Evolutionary conservation across 1,140 invertebrate genomes (phyloP).

Genomic region (Drosophila lacteicornis): DNA sequence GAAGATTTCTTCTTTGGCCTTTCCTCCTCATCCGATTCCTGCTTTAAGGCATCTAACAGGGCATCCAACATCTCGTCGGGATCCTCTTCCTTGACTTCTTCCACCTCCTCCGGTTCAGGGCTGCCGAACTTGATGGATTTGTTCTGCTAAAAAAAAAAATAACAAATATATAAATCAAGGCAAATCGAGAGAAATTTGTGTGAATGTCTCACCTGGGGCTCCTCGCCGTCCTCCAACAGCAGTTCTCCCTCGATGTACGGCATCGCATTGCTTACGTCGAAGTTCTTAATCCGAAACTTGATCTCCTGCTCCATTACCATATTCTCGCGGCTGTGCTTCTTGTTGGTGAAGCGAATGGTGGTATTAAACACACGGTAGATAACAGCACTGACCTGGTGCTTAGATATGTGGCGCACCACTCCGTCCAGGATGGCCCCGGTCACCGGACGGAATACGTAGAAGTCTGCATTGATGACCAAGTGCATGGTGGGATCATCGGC

Average conservation of each 20-base stretch:
- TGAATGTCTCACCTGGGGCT: conserved; percentile 29
- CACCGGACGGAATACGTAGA: conserved; percentile 87
- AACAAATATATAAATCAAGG: background rate
- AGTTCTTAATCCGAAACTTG: conserved; percentile 77
- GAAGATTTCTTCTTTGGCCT: conserved; percentile 19
- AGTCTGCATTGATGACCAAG: conserved; percentile 85
- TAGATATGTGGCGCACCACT: conserved; percentile 70
- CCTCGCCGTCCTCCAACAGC: conserved; percentile 33
- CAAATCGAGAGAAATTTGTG: background rate
- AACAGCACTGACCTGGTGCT: conserved; percentile 71
- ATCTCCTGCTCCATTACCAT: conserved; percentile 74
- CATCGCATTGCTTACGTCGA: conserved; percentile 72
- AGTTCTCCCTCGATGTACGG: conserved; percentile 84
- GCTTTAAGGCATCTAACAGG: conserved; percentile 58
- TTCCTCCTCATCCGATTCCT: conserved; percentile 28
- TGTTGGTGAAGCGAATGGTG: conserved; percentile 70
- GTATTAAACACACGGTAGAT: conserved; percentile 84
- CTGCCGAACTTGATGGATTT: conserved; percentile 47
- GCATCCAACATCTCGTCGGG: conserved; percentile 63
- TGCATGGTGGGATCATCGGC: conserved; percentile 86
- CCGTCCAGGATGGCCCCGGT: conserved; percentile 85
- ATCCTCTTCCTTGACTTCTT: conserved; percentile 14
- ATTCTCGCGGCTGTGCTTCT: conserved; percentile 36
- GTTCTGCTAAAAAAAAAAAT: conserved; percentile 25
- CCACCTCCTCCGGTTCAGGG: conserved; percentile 26